Conservation (phyloP, 2,888 invertebrate genomes). For the Drosophila antonietae region DNA sequence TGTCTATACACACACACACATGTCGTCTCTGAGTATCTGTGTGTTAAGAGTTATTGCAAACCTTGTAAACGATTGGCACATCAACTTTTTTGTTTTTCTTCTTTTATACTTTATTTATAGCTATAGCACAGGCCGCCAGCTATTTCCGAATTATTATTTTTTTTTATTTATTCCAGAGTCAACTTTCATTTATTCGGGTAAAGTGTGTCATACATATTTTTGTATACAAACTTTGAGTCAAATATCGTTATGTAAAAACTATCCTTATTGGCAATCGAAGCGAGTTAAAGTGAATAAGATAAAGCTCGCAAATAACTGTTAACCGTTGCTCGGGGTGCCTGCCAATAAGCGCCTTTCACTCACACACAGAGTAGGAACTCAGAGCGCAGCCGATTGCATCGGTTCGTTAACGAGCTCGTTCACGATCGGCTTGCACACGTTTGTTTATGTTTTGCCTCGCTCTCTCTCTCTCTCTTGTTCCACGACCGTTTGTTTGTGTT, state of each 20-base stretch:
- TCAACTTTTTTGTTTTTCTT: neutral
- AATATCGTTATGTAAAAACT: no score
- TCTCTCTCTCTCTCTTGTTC: no score
- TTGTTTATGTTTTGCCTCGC: no score
- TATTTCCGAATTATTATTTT: conserved; percentile 4
- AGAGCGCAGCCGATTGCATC: no score
- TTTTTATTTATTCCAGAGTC: neutral
- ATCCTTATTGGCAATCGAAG: neutral
- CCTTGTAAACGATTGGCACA: neutral
- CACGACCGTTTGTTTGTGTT: no score
- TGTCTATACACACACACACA: neutral
- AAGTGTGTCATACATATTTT: neutral
- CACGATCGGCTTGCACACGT: no score
- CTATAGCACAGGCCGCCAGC: conserved; percentile 24
- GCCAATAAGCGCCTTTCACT: no score
- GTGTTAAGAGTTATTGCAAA: conserved; percentile 8
- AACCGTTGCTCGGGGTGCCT: no score
- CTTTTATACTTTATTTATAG: neutral
- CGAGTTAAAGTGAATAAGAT: no score
- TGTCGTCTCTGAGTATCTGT: neutral
- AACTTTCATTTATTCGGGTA: neutral
- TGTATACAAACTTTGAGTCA: neutral
- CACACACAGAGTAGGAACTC: no score
- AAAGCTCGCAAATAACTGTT: no score
- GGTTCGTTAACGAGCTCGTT: no score